phyloP scores from a whole-genome alignment of 2,113 vertebrate species.

The Fukomys damarensis region DNA sequence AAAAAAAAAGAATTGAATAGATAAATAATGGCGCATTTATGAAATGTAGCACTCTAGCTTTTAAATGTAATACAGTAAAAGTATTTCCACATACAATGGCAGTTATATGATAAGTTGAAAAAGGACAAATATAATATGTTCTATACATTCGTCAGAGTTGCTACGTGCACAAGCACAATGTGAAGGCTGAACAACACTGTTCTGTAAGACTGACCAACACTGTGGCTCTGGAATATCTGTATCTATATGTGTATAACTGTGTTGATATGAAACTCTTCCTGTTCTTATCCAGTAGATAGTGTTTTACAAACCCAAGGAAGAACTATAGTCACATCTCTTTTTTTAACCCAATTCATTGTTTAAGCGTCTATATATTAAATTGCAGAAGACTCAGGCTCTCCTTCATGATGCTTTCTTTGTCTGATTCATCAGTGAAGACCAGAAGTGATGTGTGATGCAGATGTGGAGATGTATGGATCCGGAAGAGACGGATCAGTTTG shows the following conservation, averaged over 20 bases:
- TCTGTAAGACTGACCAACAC: not conserved
- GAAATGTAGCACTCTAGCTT: not conserved
- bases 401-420: not conserved
- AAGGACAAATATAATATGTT: not conserved
- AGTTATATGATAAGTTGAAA: constrained; percentile 19
- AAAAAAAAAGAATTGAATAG: not conserved
- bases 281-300: not conserved
- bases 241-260: not conserved
- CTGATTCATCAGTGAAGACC: not conserved
- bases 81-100: not conserved
- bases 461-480: not conserved
- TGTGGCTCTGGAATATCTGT: not conserved
- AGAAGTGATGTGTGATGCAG: not conserved
- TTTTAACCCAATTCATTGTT: not conserved
- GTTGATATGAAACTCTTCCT: not conserved
- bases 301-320: not conserved
- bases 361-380: not conserved
- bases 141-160: not conserved
- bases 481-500: not conserved
- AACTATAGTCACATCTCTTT: not conserved
- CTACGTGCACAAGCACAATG: not conserved
- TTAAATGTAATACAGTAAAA: not conserved
- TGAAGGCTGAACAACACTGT: fast-evolving
- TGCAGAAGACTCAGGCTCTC: not conserved
- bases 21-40: constrained; percentile 24